Evolutionary conservation across 2,888 invertebrate genomes (phyloP).

Genomic region (Cistogaster globosa): DNA sequence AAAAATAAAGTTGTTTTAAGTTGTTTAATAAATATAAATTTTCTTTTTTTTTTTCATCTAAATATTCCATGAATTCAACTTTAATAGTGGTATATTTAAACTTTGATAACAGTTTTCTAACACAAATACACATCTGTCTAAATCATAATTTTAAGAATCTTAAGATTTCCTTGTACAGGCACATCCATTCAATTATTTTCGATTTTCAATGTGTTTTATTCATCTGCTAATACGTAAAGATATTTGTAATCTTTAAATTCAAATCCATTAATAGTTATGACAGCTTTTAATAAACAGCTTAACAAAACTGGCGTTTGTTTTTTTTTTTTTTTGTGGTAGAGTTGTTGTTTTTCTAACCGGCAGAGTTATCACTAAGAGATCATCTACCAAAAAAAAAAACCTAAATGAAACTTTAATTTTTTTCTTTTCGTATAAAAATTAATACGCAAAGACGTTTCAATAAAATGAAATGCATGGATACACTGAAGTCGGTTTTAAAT

Average conservation of each 20-base stretch:
- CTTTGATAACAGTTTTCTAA: conserved; percentile 37
- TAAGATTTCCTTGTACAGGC: conserved; percentile 50
- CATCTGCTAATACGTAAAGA: conserved; percentile 52
- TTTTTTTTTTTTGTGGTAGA: neutral
- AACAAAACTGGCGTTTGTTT: conserved; percentile 56
- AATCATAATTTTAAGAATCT: conserved; percentile 45
- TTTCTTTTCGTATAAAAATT: conserved; percentile 26
- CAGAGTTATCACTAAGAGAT: conserved; percentile 51
- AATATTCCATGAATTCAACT: conserved; percentile 9
- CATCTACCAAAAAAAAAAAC: conserved; percentile 22
- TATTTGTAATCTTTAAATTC: conserved; percentile 59
- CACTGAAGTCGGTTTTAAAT: conserved; percentile 21
- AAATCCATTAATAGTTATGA: conserved; percentile 65
- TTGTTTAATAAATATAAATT: neutral
- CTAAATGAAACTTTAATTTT: conserved; percentile 16
- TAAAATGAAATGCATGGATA: conserved; percentile 30
- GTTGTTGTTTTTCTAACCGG: neutral
- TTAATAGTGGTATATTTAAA: conserved; percentile 32
- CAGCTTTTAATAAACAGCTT: conserved; percentile 69
- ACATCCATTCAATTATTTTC: conserved; percentile 3
- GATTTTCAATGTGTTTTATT: conserved; percentile 7
- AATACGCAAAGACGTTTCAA: conserved; percentile 38
- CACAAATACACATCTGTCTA: conserved; percentile 22
- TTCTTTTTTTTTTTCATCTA: conserved; percentile 24
- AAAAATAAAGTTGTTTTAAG: neutral